A percentile compares a stretch with the other conserved stretches of the same genome.
These are phyloP conservation scores for Pangasianodon gigas DNA, from an alignment of 2,113 vertebrate species.

Conservation along the genomic window DNA sequence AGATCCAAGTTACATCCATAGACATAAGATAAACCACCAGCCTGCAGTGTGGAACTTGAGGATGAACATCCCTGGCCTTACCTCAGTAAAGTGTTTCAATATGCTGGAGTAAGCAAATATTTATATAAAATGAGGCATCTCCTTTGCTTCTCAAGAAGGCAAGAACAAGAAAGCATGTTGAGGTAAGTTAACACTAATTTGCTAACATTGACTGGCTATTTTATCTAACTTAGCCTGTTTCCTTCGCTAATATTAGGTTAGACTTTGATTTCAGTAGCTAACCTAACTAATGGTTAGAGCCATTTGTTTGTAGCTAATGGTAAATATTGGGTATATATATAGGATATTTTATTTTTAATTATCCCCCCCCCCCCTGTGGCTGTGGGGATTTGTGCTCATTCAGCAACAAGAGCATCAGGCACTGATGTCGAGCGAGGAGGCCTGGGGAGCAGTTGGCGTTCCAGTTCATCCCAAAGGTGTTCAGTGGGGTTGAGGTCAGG, in stretches of 20 bases:
- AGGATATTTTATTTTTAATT: too few relatives aligned
- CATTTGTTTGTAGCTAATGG: too few relatives aligned
- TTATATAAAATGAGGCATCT: not conserved
- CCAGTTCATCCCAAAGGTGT: not conserved
- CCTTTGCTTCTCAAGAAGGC: not conserved
- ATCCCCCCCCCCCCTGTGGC: too few relatives aligned
- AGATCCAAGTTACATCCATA: not conserved
- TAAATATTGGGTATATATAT: too few relatives aligned
- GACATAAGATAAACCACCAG: too few relatives aligned
- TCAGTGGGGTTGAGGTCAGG: not conserved
- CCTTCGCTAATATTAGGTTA: not conserved
- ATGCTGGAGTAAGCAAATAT: not conserved
- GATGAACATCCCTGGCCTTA: not conserved
- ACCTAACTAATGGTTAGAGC: too few relatives aligned
- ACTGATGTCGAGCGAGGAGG: too few relatives aligned
- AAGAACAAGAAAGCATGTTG: not conserved
- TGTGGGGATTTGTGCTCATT: too few relatives aligned
- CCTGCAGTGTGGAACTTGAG: not conserved
- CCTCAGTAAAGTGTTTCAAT: not conserved
- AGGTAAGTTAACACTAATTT: not conserved
- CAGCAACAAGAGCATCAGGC: too few relatives aligned
- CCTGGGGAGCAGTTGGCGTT: not conserved
- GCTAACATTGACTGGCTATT: not conserved
- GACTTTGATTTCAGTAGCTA: too few relatives aligned
- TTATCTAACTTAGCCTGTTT: not conserved